Percentiles rank a stretch among this genome's conserved stretches.
These are phyloP conservation scores for Agrilus planipennis DNA, from an alignment of 1,140 invertebrate species.

Conservation along the genomic window DNA sequence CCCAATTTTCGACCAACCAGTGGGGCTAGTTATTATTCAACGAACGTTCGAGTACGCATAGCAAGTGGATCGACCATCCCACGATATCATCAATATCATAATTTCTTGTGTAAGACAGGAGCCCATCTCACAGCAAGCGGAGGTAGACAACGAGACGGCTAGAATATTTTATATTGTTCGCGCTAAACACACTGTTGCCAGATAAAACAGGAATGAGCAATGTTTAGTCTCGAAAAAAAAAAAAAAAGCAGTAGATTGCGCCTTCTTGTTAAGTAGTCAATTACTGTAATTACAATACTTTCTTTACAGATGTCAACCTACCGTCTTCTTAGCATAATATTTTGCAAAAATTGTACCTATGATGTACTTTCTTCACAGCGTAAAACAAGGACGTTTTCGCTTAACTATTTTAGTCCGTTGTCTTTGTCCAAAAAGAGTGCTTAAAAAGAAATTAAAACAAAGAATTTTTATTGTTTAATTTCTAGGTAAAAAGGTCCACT, in stretches of 20 bases:
- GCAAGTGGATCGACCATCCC: neutral
- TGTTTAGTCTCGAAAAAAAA: neutral
- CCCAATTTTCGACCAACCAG: neutral
- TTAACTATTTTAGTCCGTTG: too few species aligned
- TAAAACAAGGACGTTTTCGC: too few species aligned
- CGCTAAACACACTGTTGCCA: neutral
- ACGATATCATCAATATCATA: constrained; percentile 27
- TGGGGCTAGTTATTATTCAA: too few species aligned
- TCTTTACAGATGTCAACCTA: neutral
- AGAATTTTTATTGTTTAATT: too few species aligned
- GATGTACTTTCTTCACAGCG: too few species aligned
- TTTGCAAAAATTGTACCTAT: too few species aligned
- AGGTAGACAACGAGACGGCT: constrained; percentile 13
- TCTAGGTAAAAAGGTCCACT: too few species aligned
- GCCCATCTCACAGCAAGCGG: too few species aligned
- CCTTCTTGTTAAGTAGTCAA: neutral
- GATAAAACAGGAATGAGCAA: neutral
- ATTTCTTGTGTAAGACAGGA: constrained; percentile 25
- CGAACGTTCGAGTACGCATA: too few species aligned
- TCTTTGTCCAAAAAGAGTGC: too few species aligned
- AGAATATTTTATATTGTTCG: neutral
- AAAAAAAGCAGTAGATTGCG: neutral
- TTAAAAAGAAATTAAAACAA: too few species aligned
- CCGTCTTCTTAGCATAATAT: too few species aligned
- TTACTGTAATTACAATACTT: neutral